Base-by-base conservation (phyloP, 2,888 invertebrate genomes). In the Elmis aenea region DNA sequence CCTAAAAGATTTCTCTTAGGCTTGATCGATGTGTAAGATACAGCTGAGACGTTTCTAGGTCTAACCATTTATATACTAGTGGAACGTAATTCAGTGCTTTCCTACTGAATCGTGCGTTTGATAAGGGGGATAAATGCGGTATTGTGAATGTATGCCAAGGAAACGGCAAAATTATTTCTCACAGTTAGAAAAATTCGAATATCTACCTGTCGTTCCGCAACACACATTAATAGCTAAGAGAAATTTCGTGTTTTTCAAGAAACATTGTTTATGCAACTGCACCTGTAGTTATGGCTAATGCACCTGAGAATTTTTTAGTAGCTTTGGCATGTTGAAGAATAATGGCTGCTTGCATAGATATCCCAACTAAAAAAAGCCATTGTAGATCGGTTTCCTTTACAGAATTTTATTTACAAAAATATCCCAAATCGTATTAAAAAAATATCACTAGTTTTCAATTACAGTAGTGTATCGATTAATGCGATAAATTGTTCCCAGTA, bases 71-170 rank as follows among this genome's bases (percentile, higher is more conserved):
- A 32, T 40, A 29, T 30, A 23, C 14, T 29, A 28, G 30, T 25
- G 15, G 21, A 12, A 29, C 32, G 38, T 28, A 42, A 42, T 41
- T 37, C 36, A 44, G 31, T 30, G 33, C 42, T 40, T 42, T 46
- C 33, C 36, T 34, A 28, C 34, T 18, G 38, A 40, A 46, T 46
- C 46, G 46, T 46, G 46, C 46, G 46, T 46, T 40, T 42, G 44
- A 47, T 47, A 47, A 39, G 24, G 40, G 32, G 35, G 27, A 42
- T 40, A 39, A 45, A 33, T 39, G 10, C 38, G 29, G 27, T 26
- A 31, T 40, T 33, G 32, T 34, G 32, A 47, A 46, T 46, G 46
- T 47, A 31, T 47, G 47, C 42, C 47, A 44, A 39, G 47, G 44
- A 47, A 46, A 44, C 42, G 37, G 37, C 34, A 22, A 32, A 36